Evolutionary conservation across 2,797 vertebrate species (phyloP), one percentile per base, ranked within the genome.

Genomic region (Propithecus perrieri): DNA sequence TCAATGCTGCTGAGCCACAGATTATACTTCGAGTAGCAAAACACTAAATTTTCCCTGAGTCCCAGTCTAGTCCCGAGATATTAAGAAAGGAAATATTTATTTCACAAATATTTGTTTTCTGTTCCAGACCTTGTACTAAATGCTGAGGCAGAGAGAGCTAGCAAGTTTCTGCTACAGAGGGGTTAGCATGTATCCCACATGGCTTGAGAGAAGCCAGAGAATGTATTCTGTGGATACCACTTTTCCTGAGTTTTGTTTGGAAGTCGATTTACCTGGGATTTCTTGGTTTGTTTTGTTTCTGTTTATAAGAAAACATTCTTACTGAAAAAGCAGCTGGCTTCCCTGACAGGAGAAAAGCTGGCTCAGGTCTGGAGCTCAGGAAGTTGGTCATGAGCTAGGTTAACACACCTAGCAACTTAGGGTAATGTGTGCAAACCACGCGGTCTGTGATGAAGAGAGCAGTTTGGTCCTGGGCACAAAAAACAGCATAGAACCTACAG

Each of bases 281-380:
- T 92, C 50, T 74, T 85, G 10, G 33, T 72, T 41, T 91, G n/a
- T 65, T 63, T 89, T 18, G 10, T 24, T 9, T 83, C 72, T 71
- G 22, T 55, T 92, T 78, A 76, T 55, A 94, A 94, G 50, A 83
- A 91, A 95, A 81, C 7, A 17, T 43, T n/a, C 33, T 92, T 61
- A 46, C 15, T 86, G 41, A 96, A 93, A 92, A 80, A 18, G 9
- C 35, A 92, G 4, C 59, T 84, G 46, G 26, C 55, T 75, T 93
- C 20, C 46, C 78, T 76, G 50, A 79, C 0, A 3, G 65, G 38
- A 92, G 57, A 75, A 89, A 95, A 84, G 1, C 4, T n/a, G 48
- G 30, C 41, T 95, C 35, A 86, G 9, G 13, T 33, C 11, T 72
- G 41, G 48, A 5, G 22, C 22, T 41, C 20, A 10, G 59, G 24